Evolutionary conservation across 30 jellyfish, hydroid and myxozoan genomes (phyloP).

Genomic region (Aurelia coerulea): DNA sequence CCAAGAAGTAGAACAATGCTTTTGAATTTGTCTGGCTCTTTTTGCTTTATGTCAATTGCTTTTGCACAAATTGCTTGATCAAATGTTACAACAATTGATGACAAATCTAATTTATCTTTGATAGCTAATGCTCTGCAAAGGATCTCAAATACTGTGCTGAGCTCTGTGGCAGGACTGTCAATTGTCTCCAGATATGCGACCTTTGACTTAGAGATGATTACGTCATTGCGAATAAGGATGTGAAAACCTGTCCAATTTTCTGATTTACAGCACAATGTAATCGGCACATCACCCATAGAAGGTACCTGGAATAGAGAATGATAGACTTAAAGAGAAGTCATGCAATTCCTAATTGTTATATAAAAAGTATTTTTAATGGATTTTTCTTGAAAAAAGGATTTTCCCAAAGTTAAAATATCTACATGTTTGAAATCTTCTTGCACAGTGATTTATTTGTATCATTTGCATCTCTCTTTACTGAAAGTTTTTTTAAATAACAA

Average conservation of each 20-base stretch:
- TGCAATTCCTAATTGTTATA: no score
- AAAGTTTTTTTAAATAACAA: no score
- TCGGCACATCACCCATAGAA: no score
- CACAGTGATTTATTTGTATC: neutral
- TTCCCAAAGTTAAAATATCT: neutral
- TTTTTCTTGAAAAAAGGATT: neutral
- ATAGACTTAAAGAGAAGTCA: no score
- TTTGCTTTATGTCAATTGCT: constrained; percentile 30
- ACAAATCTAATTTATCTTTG: neutral
- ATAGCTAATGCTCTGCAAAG: neutral
- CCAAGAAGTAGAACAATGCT: constrained; percentile 31
- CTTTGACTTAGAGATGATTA: no score
- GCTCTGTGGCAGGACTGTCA: neutral
- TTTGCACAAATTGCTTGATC: constrained; percentile 39
- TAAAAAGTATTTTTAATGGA: neutral
- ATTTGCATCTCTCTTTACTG: no score
- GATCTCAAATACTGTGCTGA: neutral
- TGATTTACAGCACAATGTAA: no score
- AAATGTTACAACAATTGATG: neutral
- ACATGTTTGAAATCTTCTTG: neutral
- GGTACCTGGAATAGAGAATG: no score
- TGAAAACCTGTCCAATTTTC: no score
- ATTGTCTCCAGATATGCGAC: no score
- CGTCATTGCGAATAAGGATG: no score
- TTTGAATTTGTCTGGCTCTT: constrained; percentile 32